Evolutionary conservation across 2,113 vertebrate species (phyloP).

Genomic region (Synchiropus splendidus): DNA sequence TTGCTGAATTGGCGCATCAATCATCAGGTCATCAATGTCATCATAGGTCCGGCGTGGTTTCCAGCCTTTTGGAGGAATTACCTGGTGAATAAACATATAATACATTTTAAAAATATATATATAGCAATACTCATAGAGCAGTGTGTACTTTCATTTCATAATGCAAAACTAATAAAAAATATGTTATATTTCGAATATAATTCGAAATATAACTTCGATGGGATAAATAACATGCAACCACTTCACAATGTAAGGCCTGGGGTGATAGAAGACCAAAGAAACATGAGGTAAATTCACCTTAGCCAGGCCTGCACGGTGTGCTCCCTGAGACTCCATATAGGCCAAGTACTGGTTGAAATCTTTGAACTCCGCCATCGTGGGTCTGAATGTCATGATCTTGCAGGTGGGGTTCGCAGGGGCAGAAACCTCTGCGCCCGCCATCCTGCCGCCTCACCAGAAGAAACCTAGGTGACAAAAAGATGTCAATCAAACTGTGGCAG

Average conservation of each 20-base stretch:
- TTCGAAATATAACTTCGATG: too few species aligned
- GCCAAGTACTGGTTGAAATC: constrained; percentile 89
- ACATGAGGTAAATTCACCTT: constrained; percentile 68
- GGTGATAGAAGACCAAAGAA: neutral
- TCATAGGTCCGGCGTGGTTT: constrained; percentile 86
- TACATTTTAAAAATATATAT: neutral
- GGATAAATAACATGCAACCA: too few species aligned
- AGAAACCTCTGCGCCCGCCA: constrained; percentile 71
- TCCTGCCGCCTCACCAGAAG: constrained; percentile 55
- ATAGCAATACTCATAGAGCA: too few species aligned
- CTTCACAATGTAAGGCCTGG: neutral
- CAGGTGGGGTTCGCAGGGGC: constrained; percentile 80
- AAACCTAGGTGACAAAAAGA: constrained; percentile 12
- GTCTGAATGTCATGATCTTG: constrained; percentile 96
- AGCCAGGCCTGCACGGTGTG: constrained; percentile 88
- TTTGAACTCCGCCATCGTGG: constrained; percentile 86
- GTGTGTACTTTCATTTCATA: too few species aligned
- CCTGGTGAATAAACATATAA: constrained; percentile 52
- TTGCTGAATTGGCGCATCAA: constrained; percentile 94
- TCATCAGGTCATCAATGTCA: constrained; percentile 88
- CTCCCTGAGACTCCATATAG: constrained; percentile 92
- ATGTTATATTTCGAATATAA: too few species aligned
- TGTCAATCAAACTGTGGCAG: too few species aligned
- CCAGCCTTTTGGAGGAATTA: constrained; percentile 92
- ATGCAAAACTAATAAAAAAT: too few species aligned